Conservation (phyloP, 2,113 vertebrate genomes). For the Oxyura jamaicensis region DNA sequence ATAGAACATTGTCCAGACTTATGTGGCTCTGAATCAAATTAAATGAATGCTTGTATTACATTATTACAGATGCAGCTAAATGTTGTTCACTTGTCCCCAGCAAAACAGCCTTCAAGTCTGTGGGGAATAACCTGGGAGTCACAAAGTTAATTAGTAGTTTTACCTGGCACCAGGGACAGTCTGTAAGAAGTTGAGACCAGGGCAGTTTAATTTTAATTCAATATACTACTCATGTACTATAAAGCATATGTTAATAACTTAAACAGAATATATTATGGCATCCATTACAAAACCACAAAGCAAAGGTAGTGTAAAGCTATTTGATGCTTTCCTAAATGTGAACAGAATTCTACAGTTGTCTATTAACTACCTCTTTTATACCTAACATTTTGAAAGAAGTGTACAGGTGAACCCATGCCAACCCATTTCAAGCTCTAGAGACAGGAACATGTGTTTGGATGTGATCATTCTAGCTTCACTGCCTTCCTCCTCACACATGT, state of each 20-base stretch:
- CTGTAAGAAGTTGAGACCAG: slow-evolving; percentile 18
- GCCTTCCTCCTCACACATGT: not conserved
- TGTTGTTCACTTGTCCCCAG: slow-evolving; percentile 3
- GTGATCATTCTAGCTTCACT: not conserved
- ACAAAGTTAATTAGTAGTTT: slow-evolving; percentile 59
- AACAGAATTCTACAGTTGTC: not conserved
- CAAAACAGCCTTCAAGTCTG: slow-evolving; percentile 42
- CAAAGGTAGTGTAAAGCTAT: not conserved
- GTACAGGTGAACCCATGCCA: not conserved
- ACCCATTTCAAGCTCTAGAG: not conserved
- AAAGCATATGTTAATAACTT: not conserved
- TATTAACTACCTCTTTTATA: not conserved
- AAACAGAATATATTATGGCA: not conserved
- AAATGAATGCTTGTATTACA: slow-evolving; percentile 52
- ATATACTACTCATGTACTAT: not conserved
- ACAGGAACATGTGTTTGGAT: not conserved
- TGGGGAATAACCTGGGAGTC: slow-evolving; percentile 20
- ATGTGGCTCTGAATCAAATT: slow-evolving; percentile 43
- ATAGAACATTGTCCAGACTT: not conserved
- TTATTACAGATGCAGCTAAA: slow-evolving; percentile 58
- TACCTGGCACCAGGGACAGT: not conserved
- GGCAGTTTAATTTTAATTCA: slow-evolving; percentile 6
- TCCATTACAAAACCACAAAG: not conserved
- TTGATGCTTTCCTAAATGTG: not conserved
- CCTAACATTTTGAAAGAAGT: not conserved